Conservation (phyloP, 2,888 invertebrate species). For the Ectemnius continuus region DNA sequence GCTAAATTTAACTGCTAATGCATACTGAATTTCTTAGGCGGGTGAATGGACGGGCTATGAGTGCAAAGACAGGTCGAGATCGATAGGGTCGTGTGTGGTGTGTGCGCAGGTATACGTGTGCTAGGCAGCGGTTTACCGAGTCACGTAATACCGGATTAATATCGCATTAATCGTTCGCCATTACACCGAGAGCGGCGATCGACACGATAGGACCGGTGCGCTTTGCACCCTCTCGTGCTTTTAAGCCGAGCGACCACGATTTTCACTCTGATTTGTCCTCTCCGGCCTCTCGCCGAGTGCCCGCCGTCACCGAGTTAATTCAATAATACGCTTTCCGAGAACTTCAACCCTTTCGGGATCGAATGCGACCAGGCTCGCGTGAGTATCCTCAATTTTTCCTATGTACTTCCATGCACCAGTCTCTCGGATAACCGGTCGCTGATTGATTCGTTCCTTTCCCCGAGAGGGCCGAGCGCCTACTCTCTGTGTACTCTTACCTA, state of each 20-base stretch:
- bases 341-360: not conserved
- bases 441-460: conserved; percentile 26
- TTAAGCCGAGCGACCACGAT: conserved; percentile 32
- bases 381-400: conserved; percentile 62
- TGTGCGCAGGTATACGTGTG: not conserved
- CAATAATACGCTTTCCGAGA: conserved; percentile 30
- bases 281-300: conserved; percentile 14
- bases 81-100: conserved; percentile 21
- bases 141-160: conserved; percentile 48
- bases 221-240: conserved; percentile 44
- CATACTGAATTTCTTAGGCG: conserved; percentile 8
- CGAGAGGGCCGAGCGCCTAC: not conserved
- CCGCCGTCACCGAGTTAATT: conserved; percentile 51
- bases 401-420: conserved; percentile 9
- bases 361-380: conserved; percentile 52
- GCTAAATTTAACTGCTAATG: conserved; percentile 37
- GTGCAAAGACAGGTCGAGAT: conserved; percentile 39
- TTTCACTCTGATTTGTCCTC: conserved; percentile 41
- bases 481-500: no score
- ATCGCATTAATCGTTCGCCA: conserved; percentile 49
- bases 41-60: not conserved
- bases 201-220: conserved; percentile 30
- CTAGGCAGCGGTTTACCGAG: conserved; percentile 11
- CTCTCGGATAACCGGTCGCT: conserved; percentile 14
- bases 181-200: conserved; percentile 27